These are phyloP conservation scores for Anastrepha obliqua DNA, from an alignment of 1,140 invertebrate species.

Conservation along the genomic window DNA sequence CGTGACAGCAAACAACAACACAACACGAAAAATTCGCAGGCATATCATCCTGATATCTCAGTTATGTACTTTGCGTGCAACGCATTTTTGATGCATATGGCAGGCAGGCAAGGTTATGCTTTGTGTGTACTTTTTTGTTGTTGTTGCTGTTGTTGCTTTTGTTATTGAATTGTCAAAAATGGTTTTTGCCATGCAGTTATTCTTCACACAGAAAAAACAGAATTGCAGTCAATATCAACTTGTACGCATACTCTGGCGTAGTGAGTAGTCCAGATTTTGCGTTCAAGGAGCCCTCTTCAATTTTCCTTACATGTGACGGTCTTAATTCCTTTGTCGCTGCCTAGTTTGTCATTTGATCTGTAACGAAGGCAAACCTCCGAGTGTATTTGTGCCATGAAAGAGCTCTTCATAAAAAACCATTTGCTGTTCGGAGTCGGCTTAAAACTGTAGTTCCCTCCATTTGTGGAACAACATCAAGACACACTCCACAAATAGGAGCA, in stretches of 20 bases:
- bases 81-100: slow-evolving; percentile 45
- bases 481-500: too few relatives aligned
- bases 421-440: too few relatives aligned
- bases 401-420: too few relatives aligned
- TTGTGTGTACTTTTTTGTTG: background rate
- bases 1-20: slow-evolving; percentile 44
- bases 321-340: background rate
- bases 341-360: background rate
- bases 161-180: slow-evolving; percentile 47
- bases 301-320: background rate
- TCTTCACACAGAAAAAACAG: background rate
- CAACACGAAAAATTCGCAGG: background rate
- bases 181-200: background rate
- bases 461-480: too few relatives aligned
- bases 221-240: slow-evolving; percentile 1
- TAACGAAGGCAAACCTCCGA: background rate
- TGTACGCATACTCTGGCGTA: background rate
- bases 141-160: slow-evolving; percentile 48
- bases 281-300: slow-evolving; percentile 18
- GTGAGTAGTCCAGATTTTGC: background rate
- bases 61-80: slow-evolving; percentile 36
- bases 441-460: too few relatives aligned
- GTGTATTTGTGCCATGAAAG: too few relatives aligned
- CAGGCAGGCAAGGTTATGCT: background rate
- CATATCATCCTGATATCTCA: slow-evolving; percentile 33